Conservation (phyloP, 2,797 vertebrate genomes). For the Geotrypetes seraphini region DNA sequence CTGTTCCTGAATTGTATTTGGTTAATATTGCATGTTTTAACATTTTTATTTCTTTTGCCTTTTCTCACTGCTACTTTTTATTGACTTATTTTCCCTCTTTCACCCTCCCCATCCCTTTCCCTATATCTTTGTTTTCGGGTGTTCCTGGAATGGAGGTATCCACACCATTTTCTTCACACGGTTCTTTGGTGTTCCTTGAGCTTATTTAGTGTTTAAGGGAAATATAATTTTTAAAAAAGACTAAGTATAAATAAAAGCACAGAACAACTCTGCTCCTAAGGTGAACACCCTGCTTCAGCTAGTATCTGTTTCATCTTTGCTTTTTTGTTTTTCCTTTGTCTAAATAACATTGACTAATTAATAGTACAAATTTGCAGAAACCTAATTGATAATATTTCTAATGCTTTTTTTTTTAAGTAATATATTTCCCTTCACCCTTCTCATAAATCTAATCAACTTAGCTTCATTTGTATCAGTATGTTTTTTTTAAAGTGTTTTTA, state of each 20-base stretch:
- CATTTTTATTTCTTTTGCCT: constrained; percentile 11
- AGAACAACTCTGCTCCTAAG: constrained; percentile 22
- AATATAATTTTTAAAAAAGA: no score
- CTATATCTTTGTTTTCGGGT: neutral
- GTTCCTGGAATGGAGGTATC: constrained; percentile 5
- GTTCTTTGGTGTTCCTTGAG: constrained; percentile 6
- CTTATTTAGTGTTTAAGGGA: constrained; percentile 31
- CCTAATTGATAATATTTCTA: no score
- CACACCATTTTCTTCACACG: neutral
- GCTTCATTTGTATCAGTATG: constrained; percentile 26
- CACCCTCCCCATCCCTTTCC: constrained; percentile 6
- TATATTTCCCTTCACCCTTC: constrained; percentile 20
- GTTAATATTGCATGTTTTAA: constrained; percentile 26
- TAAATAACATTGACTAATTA: constrained; percentile 44
- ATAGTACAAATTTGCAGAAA: constrained; percentile 43
- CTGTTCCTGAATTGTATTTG: constrained; percentile 24
- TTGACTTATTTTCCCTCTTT: constrained; percentile 14
- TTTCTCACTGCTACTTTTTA: constrained; percentile 7
- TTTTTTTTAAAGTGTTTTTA: constrained; percentile 22
- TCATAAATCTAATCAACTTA: constrained; percentile 23
- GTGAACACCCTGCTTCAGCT: constrained; percentile 27
- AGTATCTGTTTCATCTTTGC: constrained; percentile 35
- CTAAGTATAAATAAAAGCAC: constrained; percentile 33
- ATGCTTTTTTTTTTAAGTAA: constrained; percentile 15
- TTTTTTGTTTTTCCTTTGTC: constrained; percentile 36